Evolutionary conservation across 2,113 vertebrate genomes (phyloP).

Genomic region (Pedetes capensis): DNA sequence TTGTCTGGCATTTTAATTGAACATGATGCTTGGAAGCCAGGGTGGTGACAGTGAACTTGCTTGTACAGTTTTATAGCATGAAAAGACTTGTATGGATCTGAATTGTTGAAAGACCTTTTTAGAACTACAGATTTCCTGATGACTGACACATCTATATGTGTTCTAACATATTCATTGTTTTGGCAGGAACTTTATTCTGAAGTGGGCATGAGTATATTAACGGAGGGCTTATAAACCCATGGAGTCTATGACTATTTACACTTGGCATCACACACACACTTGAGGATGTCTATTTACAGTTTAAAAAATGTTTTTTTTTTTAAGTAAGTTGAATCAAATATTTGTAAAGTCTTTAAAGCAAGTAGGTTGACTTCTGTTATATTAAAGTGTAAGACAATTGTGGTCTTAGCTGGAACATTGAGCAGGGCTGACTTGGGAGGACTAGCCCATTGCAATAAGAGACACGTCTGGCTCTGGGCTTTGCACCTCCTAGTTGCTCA

Average conservation of each 20-base stretch:
- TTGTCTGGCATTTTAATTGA: neutral
- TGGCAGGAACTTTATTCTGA: conserved; percentile 15
- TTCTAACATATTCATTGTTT: neutral
- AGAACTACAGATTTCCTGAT: conserved; percentile 9
- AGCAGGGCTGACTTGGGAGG: neutral
- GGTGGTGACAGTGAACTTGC: neutral
- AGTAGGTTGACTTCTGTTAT: neutral
- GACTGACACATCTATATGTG: neutral
- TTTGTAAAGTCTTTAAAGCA: neutral
- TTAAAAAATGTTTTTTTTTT: neutral
- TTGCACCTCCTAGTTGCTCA: neutral
- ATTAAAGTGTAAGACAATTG: neutral
- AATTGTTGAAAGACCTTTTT: neutral
- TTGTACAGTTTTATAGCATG: neutral
- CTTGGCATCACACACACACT: neutral
- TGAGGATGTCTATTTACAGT: neutral
- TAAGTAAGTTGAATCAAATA: neutral
- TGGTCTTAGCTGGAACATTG: neutral
- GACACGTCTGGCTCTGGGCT: neutral
- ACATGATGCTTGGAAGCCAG: neutral
- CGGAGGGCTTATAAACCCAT: neutral
- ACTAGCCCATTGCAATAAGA: neutral
- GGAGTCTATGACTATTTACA: neutral
- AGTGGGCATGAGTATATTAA: neutral
- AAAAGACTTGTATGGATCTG: conserved; percentile 44